phyloP scores from a whole-genome alignment of 2,113 vertebrate genomes.

The Hemibagrus wyckioides region DNA sequence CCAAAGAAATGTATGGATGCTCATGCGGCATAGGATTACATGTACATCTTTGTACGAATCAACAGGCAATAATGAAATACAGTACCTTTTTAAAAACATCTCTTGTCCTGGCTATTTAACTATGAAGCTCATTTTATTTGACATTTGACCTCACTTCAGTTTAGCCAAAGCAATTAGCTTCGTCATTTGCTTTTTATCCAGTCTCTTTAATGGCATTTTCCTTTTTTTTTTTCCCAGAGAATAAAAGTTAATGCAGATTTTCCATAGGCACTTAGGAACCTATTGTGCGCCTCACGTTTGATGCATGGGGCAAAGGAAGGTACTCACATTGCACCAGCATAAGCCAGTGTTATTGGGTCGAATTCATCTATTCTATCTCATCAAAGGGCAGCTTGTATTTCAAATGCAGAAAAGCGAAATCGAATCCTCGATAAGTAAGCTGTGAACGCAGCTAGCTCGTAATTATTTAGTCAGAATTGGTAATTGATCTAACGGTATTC shows the following conservation, averaged over 20 bases:
- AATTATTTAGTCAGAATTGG: conserved; percentile 47
- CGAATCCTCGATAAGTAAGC: conserved; percentile 46
- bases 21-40: not conserved
- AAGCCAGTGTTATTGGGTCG: conserved; percentile 16
- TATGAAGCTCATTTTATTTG: not conserved
- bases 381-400: conserved; percentile 47
- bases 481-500: conserved; percentile 48
- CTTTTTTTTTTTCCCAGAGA: not conserved
- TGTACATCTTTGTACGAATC: not conserved
- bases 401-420: conserved; percentile 50
- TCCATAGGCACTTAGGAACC: not conserved
- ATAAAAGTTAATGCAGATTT: conserved; percentile 5
- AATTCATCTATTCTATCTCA: conserved; percentile 46
- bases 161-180: not conserved
- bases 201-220: not conserved
- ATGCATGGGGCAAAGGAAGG: not conserved
- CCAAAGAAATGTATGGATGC: not conserved
- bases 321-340: conserved; percentile 1
- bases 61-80: not conserved
- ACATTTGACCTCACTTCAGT: not conserved
- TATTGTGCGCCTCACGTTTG: not conserved
- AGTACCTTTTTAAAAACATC: not conserved
- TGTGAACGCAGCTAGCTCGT: conserved; percentile 53
- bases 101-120: not conserved
- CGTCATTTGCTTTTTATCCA: not conserved